Conservation (phyloP, 2,797 vertebrate genomes). For the Fistularia commersonii region DNA sequence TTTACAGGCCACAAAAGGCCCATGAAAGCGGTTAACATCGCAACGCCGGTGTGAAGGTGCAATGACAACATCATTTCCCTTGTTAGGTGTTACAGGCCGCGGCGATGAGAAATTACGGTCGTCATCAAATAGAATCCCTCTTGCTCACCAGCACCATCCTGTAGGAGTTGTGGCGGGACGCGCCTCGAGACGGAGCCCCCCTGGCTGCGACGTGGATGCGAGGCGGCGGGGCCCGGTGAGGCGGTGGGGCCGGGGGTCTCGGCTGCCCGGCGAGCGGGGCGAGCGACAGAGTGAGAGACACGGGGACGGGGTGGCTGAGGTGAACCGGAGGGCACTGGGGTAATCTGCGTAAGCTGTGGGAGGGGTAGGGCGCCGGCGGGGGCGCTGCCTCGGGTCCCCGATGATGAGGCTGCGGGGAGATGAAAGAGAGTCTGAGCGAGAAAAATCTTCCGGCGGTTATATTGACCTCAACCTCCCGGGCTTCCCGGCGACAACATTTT, state of each 20-base stretch:
- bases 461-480: slow-evolving; percentile 38
- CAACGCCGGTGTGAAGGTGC: slow-evolving; percentile 23
- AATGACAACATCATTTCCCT: slow-evolving; percentile 26
- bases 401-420: slow-evolving; percentile 67
- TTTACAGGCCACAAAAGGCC: slow-evolving; percentile 48
- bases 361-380: slow-evolving; percentile 50
- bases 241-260: slow-evolving; percentile 71
- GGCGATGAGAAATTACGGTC: slow-evolving; percentile 23
- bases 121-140: slow-evolving; percentile 41
- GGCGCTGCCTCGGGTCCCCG: slow-evolving; percentile 50
- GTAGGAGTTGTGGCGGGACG: slow-evolving; percentile 69
- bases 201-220: slow-evolving; percentile 59
- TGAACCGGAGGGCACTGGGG: slow-evolving; percentile 77
- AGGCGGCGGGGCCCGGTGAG: slow-evolving; percentile 46
- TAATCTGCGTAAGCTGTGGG: slow-evolving; percentile 68
- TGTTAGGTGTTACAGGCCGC: slow-evolving; percentile 16
- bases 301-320: slow-evolving; percentile 72
- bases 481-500: slow-evolving; percentile 13
- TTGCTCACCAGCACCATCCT: slow-evolving; percentile 81
- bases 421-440: slow-evolving; percentile 26
- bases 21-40: slow-evolving; percentile 41
- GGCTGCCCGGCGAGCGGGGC: slow-evolving; percentile 43
- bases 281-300: slow-evolving; percentile 63
- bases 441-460: slow-evolving; percentile 46
- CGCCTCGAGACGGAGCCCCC: slow-evolving; percentile 70